Conservation (phyloP, 2,888 invertebrate genomes). For the Tryphoninae sp. region DNA sequence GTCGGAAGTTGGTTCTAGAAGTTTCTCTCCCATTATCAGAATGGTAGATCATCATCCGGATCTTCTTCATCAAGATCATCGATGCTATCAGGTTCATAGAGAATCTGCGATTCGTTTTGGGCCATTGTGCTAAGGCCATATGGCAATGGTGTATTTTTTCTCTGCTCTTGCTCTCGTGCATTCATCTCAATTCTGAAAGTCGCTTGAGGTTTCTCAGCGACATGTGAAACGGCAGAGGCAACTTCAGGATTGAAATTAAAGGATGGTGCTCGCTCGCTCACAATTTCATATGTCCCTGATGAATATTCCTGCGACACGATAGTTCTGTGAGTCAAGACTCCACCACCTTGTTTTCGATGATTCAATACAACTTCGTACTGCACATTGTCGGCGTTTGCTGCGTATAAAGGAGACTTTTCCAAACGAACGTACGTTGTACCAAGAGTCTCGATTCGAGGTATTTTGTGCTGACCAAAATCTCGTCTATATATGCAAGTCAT, state of each 20-base stretch:
- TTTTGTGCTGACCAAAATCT: constrained; percentile 70
- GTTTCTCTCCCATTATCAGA: constrained; percentile 80
- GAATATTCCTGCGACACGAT: constrained; percentile 70
- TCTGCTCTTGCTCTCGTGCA: constrained; percentile 76
- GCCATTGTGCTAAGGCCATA: constrained; percentile 68
- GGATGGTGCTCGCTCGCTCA: constrained; percentile 64
- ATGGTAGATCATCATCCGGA: constrained; percentile 92
- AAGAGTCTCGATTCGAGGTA: constrained; percentile 75
- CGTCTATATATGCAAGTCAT: constrained; percentile 76
- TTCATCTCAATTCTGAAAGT: constrained; percentile 78
- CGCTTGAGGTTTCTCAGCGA: constrained; percentile 68
- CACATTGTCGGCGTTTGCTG: constrained; percentile 58
- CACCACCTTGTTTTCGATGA: constrained; percentile 74
- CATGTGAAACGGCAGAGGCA: constrained; percentile 12
- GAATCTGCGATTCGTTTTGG: constrained; percentile 82
- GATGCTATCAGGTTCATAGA: constrained; percentile 89
- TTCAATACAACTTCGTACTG: constrained; percentile 68
- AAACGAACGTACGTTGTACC: constrained; percentile 76
- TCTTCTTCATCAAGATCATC: constrained; percentile 94
- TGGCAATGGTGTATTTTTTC: constrained; percentile 74
- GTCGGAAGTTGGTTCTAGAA: constrained; percentile 63
- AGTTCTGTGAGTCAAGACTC: constrained; percentile 70
- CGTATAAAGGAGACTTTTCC: constrained; percentile 57
- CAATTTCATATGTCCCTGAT: constrained; percentile 68
- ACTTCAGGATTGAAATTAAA: constrained; percentile 19